Evolutionary conservation across 2,797 vertebrate species (phyloP), one percentile per base, ranked within the genome.

Genomic region (Vipera latastei): DNA sequence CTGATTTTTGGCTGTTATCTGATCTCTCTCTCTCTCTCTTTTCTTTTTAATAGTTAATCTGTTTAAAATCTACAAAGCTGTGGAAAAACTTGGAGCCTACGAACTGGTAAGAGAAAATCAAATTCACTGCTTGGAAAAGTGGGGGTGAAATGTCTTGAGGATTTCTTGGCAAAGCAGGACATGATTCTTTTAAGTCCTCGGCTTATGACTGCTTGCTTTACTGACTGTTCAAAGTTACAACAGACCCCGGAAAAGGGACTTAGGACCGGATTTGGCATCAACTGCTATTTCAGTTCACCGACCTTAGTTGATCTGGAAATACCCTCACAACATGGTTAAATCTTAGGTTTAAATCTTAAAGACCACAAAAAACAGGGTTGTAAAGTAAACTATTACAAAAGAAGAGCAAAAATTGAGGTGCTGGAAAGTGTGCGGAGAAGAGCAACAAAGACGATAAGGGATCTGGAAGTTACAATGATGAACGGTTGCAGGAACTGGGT

Each of bases 51-150:
- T 97, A 99, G 99, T 99, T 97, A 99, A 99, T 96, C 98, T 99
- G 86, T 99, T 99, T 98, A 98, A 98, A 97, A 99, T 99, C 97
- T 98, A 98, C 98, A 99, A 99, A 96, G 98, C 98, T 0, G 99
- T 99, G 95, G 98, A 99, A 96, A 98, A 99, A 90, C 96, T 99
- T 88, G 99, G 99, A 53, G 98, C 99, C 95, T 99, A 99, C 4
- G 99, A 99, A 96, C 98, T 98, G 96, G 99, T 99, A 96, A 98
- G 3, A 6, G 55, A 18, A 51, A 44, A 7, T 48, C 7, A n/a
- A 5, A n/a, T 0, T 55, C 0, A 4, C 25, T 60, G 6, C 28
- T 26, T 48, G 25, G 26, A 9, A 11, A 38, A 7, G 6, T 1
- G 13, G 18, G 20, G 6, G 14, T 18, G 20, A 20, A 14, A 55